These are phyloP conservation scores for Diadumene lineata DNA, from an alignment of 92 coral and sea anemone genomes.

Conservation along the genomic window DNA sequence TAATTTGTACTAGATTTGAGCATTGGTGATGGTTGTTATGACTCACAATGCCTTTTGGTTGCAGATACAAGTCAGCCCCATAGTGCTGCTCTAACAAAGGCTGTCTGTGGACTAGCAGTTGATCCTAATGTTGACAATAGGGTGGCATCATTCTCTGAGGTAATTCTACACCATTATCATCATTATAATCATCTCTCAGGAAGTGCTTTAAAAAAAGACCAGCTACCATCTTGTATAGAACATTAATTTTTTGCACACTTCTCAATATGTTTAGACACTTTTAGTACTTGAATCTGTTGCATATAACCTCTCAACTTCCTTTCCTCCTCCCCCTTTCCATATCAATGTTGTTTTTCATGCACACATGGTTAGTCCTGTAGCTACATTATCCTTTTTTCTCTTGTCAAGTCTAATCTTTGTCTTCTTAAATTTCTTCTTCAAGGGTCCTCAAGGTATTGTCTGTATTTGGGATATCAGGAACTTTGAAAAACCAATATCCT, in stretches of 20 bases:
- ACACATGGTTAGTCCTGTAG: no score
- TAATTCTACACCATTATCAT: conserved; percentile 9
- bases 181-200: background rate
- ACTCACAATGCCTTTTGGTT: background rate
- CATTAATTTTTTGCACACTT: no score
- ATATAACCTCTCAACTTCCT: no score
- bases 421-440: no score
- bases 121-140: conserved; percentile 87
- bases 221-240: no score
- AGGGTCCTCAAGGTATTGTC: conserved; percentile 84
- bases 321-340: no score
- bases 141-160: conserved; percentile 95
- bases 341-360: no score
- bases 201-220: no score
- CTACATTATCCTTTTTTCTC: background rate
- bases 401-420: background rate
- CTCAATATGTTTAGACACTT: no score
- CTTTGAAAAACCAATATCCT: conserved; percentile 98
- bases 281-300: no score
- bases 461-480: conserved; percentile 94
- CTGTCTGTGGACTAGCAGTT: conserved; percentile 89
- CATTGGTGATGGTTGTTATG: background rate
- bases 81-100: conserved; percentile 80
- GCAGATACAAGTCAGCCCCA: conserved; percentile 67
- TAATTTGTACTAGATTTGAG: background rate